These are phyloP conservation scores for Alviniconcha marisindica DNA, from an alignment of 1,140 invertebrate species.

Conservation along the genomic window DNA sequence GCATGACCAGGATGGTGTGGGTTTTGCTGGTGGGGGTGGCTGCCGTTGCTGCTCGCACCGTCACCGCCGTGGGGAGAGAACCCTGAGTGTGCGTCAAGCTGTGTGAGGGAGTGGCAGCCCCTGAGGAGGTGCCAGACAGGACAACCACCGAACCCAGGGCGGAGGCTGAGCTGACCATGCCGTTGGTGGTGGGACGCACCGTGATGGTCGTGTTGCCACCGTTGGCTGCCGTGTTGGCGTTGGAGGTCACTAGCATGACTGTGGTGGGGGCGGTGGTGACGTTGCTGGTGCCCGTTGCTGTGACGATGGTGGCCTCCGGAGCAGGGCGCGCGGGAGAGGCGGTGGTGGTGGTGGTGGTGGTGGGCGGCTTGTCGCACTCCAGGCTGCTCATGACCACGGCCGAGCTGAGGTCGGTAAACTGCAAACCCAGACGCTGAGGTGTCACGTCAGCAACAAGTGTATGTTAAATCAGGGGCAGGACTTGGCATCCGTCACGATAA, in stretches of 20 bases:
- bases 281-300: constrained; percentile 58
- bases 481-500: too few species aligned
- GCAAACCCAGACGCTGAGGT: constrained; percentile 69
- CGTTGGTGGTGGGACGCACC: constrained; percentile 50
- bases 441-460: too few species aligned
- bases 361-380: constrained; percentile 76
- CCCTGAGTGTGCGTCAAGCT: constrained; percentile 52
- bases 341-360: constrained; percentile 59
- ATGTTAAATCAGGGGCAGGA: too few species aligned
- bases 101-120: constrained; percentile 50
- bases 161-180: constrained; percentile 42
- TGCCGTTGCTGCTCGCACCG: constrained; percentile 60
- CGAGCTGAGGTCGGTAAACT: constrained; percentile 96
- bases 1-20: constrained; percentile 71
- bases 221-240: constrained; percentile 43
- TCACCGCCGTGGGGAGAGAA: constrained; percentile 58
- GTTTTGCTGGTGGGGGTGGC: constrained; percentile 63
- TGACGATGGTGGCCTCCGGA: constrained; percentile 47
- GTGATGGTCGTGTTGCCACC: constrained; percentile 48
- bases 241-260: constrained; percentile 55
- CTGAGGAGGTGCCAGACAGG: constrained; percentile 49
- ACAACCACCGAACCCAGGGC: constrained; percentile 59
- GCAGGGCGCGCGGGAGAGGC: constrained; percentile 41
- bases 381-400: constrained; percentile 83
- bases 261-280: constrained; percentile 48